Base-by-base conservation (phyloP, 2,888 invertebrate genomes). In the Cyaniris semiargus region DNA sequence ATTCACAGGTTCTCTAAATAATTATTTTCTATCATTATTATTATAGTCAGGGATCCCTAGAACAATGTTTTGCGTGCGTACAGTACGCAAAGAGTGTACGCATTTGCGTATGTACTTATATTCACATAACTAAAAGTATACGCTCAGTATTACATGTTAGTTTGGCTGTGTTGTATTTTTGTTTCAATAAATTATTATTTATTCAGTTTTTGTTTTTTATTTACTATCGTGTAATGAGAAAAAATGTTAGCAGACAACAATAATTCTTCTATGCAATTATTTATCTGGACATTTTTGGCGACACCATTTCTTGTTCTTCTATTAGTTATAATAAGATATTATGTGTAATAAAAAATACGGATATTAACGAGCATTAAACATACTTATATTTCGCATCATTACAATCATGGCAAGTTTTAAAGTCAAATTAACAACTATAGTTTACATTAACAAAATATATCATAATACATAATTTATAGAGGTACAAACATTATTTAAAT, bases 331-430 rank as follows among this genome's bases (percentile, higher is more conserved):
- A 23, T 44, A 0, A 3, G 3, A 8, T 38, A 34, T 2, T 60
- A 60, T 60, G 60, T 60, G 23, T 10, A 60, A 60, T 34, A 21
- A 8, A 15, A 53, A 4, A 15, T 15, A 48, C 15, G 13, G 0
- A 13, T 53, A 3, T 48, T 10, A 53, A 53, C 53, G 1, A 60
- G 13, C 13, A 23, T 10, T 60, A 23, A 60, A 60, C 23, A 60
- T 60, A 60, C 53, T 60, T 60, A 4, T 60, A 60, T 60, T 60
- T 3, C 10, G 60, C 60, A 23, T 34, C 7, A 34, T 70, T 70
- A 31, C 31, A 70, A 70, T 70, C 34, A 70, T 70, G 70, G 70
- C 70, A 70, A 70, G 70, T 70, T 34, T 8, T 60, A 23, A 23
- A 60, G 23, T 60, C 10, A 60, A 60, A 60, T 23, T 13, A 60